Evolutionary conservation across 2,888 invertebrate genomes (phyloP).

Genomic region (Encarsia formosa): DNA sequence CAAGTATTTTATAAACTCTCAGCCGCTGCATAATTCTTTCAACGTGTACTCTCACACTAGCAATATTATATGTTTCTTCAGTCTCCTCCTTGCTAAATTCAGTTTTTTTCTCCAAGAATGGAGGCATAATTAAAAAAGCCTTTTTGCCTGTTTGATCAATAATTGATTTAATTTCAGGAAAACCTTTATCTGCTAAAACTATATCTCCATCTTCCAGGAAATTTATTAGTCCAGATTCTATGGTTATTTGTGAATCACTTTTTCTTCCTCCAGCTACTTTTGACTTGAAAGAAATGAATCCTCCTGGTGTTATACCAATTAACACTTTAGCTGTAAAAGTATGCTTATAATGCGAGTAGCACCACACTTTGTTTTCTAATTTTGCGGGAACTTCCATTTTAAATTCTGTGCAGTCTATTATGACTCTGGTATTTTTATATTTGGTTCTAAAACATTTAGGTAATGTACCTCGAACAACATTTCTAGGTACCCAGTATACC

Average conservation of each 20-base stretch:
- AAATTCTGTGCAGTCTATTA: conserved; percentile 24
- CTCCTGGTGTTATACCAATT: conserved; percentile 27
- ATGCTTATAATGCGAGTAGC: conserved; percentile 24
- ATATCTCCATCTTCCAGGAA: conserved; percentile 23
- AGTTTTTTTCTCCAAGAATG: conserved; percentile 4
- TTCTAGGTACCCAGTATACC: conserved; percentile 13
- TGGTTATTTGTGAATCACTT: conserved; percentile 27
- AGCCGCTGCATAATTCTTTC: conserved; percentile 13
- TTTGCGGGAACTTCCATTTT: conserved; percentile 12
- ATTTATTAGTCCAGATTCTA: conserved; percentile 26
- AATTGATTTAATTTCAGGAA: conserved; percentile 20
- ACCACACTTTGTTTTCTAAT: conserved; percentile 10
- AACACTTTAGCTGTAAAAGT: conserved; percentile 25
- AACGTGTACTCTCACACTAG: background rate
- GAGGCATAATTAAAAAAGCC: conserved; percentile 11
- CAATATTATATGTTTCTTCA: conserved; percentile 1
- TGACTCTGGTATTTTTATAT: conserved; percentile 19
- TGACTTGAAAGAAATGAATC: conserved; percentile 27
- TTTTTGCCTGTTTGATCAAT: conserved; percentile 17
- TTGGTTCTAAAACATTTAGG: conserved; percentile 7
- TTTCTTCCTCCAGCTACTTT: conserved; percentile 27
- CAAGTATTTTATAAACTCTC: background rate
- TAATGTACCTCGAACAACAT: conserved; percentile 6
- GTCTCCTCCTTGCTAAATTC: conserved; percentile 4
- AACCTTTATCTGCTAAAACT: conserved; percentile 29